Evolutionary conservation across 2,113 vertebrate species (phyloP).

Genomic region (Menura novaehollandiae): DNA sequence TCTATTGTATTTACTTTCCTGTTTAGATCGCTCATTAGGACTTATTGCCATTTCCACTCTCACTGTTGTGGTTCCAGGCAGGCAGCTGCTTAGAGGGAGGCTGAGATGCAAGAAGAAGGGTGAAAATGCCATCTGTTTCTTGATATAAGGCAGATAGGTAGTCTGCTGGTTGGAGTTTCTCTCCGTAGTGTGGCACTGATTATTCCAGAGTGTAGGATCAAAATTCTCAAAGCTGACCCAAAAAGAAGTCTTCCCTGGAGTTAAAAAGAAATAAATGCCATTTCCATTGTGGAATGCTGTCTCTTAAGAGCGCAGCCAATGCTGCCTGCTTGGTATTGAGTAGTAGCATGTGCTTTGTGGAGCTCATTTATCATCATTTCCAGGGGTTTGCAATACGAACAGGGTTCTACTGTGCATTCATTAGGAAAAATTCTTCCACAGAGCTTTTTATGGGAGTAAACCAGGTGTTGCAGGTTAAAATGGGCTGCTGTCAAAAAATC

Average conservation of each 20-base stretch:
- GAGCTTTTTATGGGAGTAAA: neutral
- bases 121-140: conserved; percentile 50
- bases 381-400: neutral
- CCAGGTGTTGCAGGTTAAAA: conserved; percentile 10
- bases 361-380: conserved; percentile 29
- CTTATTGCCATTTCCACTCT: conserved; percentile 5
- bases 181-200: neutral
- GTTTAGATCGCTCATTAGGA: conserved; percentile 42
- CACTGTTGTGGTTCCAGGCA: conserved; percentile 31
- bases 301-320: neutral
- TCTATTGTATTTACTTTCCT: conserved; percentile 53
- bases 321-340: conserved; percentile 18
- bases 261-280: conserved; percentile 3
- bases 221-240: neutral
- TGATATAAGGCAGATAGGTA: conserved; percentile 34
- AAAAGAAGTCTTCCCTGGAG: neutral
- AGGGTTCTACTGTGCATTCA: conserved; percentile 23
- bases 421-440: conserved; percentile 25
- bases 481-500: neutral
- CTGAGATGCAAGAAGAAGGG: neutral
- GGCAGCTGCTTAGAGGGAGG: conserved; percentile 45
- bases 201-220: neutral
- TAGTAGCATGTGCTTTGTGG: neutral
- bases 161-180: conserved; percentile 4
- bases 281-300: conserved; percentile 5